phyloP scores from a whole-genome alignment of 2,113 vertebrate species.

The Phrynosoma platyrhinos region DNA sequence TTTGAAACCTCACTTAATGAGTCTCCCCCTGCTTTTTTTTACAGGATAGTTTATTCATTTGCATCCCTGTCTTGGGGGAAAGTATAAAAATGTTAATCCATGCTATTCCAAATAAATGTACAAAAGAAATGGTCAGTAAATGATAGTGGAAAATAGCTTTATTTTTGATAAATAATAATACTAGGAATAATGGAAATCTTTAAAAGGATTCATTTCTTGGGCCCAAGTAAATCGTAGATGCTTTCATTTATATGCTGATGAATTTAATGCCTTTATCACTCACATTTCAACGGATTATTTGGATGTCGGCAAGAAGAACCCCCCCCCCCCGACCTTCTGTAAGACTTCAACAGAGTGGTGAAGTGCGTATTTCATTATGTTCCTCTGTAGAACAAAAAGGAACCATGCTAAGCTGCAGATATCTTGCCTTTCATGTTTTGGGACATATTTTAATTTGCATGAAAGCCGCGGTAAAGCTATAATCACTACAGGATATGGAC shows the following conservation, averaged over 20 bases:
- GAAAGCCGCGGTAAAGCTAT: slow-evolving; percentile 70
- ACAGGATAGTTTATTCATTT: not conserved
- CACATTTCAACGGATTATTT: slow-evolving; percentile 40
- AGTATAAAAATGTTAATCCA: slow-evolving; percentile 9
- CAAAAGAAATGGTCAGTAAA: slow-evolving; percentile 52
- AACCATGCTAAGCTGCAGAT: slow-evolving; percentile 67
- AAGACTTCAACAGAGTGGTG: slow-evolving; percentile 48
- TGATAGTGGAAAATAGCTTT: slow-evolving; percentile 41
- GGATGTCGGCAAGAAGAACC: slow-evolving; percentile 60
- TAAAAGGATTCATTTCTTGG: slow-evolving; percentile 53
- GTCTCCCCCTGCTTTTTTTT: not conserved
- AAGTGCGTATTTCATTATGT: slow-evolving; percentile 57
- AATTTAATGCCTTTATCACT: slow-evolving; percentile 59
- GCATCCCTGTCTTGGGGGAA: not conserved
- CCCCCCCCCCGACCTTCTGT: slow-evolving; percentile 24
- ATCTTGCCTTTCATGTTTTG: slow-evolving; percentile 62
- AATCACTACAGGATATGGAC: slow-evolving; percentile 55
- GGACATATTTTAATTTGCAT: slow-evolving; percentile 69
- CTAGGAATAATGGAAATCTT: slow-evolving; percentile 47
- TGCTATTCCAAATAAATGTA: slow-evolving; percentile 50
- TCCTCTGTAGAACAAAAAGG: slow-evolving; percentile 59
- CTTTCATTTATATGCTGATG: slow-evolving; percentile 61
- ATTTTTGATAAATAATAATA: slow-evolving; percentile 49
- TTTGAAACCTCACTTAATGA: not conserved
- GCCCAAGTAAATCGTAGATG: slow-evolving; percentile 37